A percentile compares a stretch with the other conserved stretches of the same genome.
These are phyloP conservation scores for Malacoraja senta DNA, from an alignment of 2,797 vertebrate genomes.

Conservation along the genomic window DNA sequence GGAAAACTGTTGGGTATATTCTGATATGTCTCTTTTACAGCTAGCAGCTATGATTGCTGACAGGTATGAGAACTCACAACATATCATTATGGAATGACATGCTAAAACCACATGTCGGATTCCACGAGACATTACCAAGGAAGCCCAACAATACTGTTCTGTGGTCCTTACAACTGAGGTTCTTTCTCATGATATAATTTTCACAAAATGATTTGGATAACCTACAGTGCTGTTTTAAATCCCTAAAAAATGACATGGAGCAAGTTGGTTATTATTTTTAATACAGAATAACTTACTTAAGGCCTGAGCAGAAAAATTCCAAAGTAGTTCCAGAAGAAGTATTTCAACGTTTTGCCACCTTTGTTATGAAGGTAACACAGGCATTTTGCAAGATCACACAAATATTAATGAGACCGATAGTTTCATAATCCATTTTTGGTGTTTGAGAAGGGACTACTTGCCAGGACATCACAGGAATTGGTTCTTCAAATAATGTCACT, in stretches of 20 bases:
- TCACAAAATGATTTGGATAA: neutral
- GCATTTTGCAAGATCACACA: neutral
- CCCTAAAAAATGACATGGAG: neutral
- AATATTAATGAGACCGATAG: neutral
- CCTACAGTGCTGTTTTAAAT: neutral
- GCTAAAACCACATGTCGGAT: no score
- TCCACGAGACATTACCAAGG: no score
- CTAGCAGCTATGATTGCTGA: no score
- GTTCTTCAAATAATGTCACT: neutral
- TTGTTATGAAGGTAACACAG: neutral
- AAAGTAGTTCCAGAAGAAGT: neutral
- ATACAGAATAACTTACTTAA: neutral
- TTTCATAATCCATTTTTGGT: neutral
- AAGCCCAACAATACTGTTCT: no score
- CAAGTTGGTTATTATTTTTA: neutral
- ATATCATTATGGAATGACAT: no score
- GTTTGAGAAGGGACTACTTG: neutral
- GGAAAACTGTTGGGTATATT: no score
- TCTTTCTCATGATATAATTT: no score
- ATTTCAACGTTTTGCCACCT: neutral
- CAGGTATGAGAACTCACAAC: no score
- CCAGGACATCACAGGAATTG: neutral
- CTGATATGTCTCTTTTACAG: no score
- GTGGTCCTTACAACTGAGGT: no score
- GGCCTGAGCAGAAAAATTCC: neutral